Percentiles rank a stretch among this genome's conserved stretches.
These are phyloP conservation scores for Spodoptera exigua DNA, from an alignment of 2,888 invertebrate species.

Conservation along the genomic window DNA sequence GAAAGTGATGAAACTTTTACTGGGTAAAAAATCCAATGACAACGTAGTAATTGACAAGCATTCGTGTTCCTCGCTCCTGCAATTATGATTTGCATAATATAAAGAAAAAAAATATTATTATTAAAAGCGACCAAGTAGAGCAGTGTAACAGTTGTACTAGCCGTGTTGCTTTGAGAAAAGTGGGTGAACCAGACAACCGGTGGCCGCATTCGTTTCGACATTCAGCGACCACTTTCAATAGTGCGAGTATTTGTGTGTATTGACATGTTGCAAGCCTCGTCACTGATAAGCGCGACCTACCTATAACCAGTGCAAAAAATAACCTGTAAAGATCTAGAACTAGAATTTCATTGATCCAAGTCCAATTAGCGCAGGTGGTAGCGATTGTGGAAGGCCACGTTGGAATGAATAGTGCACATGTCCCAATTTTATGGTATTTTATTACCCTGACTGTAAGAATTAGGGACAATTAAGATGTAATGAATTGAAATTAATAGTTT, in stretches of 20 bases:
- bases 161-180: conserved; percentile 75
- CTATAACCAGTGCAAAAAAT: conserved; percentile 36
- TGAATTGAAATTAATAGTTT: not conserved
- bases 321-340: conserved; percentile 6
- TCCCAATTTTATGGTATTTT: conserved; percentile 16
- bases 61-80: conserved; percentile 42
- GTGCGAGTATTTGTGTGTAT: conserved; percentile 55
- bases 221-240: conserved; percentile 70
- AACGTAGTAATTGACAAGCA: conserved; percentile 32
- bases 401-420: conserved; percentile 23
- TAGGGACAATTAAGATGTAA: not conserved
- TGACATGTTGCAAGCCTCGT: conserved; percentile 65
- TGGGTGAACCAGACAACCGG: conserved; percentile 77
- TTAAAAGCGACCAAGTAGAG: conserved; percentile 48
- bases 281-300: conserved; percentile 53
- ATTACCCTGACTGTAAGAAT: conserved; percentile 8
- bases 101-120: conserved; percentile 47
- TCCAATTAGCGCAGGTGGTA: conserved; percentile 32
- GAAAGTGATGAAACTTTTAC: conserved; percentile 45
- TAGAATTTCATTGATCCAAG: conserved; percentile 47
- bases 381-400: conserved; percentile 32
- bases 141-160: conserved; percentile 70
- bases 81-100: conserved; percentile 63
- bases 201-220: conserved; percentile 71
- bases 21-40: conserved; percentile 32